A percentile compares a stretch with the other conserved stretches of the same genome.
Conservation (phyloP, 2,888 invertebrate species). For the Fissipunctia ypsillon region DNA sequence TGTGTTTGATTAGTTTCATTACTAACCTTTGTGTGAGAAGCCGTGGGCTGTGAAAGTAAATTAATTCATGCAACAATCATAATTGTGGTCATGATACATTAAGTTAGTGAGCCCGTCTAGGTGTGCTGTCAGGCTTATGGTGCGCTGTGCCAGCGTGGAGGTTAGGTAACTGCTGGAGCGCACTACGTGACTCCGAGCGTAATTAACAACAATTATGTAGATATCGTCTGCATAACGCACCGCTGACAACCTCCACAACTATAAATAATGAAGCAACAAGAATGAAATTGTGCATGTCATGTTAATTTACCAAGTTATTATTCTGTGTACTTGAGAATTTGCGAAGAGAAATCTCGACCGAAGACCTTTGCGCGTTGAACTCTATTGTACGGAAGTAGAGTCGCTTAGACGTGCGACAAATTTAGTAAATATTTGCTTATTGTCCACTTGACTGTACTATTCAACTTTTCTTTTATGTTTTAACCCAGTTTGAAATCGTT, state of each 20-base stretch:
- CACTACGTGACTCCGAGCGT: constrained; percentile 45
- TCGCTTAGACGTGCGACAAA: constrained; percentile 20
- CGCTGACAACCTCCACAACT: constrained; percentile 48
- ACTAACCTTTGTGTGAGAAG: constrained; percentile 66
- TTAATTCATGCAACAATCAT: constrained; percentile 62
- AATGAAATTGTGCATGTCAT: constrained; percentile 59
- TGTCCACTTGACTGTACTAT: constrained; percentile 5
- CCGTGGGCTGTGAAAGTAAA: constrained; percentile 71
- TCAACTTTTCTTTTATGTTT: constrained; percentile 42
- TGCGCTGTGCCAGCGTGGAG: constrained; percentile 33
- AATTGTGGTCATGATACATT: constrained; percentile 60
- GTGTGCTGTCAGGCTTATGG: constrained; percentile 42
- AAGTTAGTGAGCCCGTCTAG: constrained; percentile 58
- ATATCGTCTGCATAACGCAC: constrained; percentile 60
- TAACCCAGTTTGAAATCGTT: constrained; percentile 52
- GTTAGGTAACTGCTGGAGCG: constrained; percentile 58
- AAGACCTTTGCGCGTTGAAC: constrained; percentile 56
- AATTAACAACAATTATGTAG: constrained; percentile 64
- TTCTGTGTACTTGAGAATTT: constrained; percentile 39
- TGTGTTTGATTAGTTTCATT: constrained; percentile 73
- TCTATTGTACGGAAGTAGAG: constrained; percentile 47
- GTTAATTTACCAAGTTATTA: constrained; percentile 52
- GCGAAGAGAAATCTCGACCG: constrained; percentile 52
- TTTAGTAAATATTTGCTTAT: constrained; percentile 25
- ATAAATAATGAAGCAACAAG: constrained; percentile 55